A percentile compares a stretch with the other conserved stretches of the same genome.
Evolutionary conservation across 2,113 vertebrate genomes (phyloP).

Genomic region (Cynocephalus volans): DNA sequence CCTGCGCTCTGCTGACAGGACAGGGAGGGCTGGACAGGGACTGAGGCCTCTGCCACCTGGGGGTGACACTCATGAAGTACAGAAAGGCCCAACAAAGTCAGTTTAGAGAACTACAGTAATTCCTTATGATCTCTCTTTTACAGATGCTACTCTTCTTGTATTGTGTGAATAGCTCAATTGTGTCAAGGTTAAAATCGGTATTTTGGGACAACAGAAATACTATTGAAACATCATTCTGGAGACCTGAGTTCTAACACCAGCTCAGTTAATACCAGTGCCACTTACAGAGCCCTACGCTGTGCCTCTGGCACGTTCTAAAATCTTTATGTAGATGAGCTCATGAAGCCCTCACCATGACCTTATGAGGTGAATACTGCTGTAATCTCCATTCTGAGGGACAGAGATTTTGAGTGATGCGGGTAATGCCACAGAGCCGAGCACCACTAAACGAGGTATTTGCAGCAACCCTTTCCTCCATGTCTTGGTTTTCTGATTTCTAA

Average conservation of each 20-base stretch:
- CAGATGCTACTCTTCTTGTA: rapidly evolving
- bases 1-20: rapidly evolving
- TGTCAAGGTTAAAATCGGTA: too few relatives aligned
- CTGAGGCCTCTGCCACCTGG: rapidly evolving
- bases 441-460: too few relatives aligned
- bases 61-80: rapidly evolving
- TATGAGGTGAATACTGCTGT: rapidly evolving
- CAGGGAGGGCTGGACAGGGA: too few relatives aligned
- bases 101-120: rapidly evolving
- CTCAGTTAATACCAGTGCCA: too few relatives aligned
- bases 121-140: background rate
- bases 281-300: too few relatives aligned
- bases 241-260: background rate
- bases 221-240: background rate
- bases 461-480: rapidly evolving
- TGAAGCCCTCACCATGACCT: background rate
- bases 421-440: background rate
- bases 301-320: too few relatives aligned
- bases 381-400: background rate
- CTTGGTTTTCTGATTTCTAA: background rate
- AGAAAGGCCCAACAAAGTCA: background rate
- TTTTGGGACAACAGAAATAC: background rate
- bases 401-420: background rate
- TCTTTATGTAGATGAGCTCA: rapidly evolving
- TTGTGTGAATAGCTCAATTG: too few relatives aligned